Base-by-base conservation (phyloP, 2,113 vertebrate species). In the Onychostoma macrolepis region DNA sequence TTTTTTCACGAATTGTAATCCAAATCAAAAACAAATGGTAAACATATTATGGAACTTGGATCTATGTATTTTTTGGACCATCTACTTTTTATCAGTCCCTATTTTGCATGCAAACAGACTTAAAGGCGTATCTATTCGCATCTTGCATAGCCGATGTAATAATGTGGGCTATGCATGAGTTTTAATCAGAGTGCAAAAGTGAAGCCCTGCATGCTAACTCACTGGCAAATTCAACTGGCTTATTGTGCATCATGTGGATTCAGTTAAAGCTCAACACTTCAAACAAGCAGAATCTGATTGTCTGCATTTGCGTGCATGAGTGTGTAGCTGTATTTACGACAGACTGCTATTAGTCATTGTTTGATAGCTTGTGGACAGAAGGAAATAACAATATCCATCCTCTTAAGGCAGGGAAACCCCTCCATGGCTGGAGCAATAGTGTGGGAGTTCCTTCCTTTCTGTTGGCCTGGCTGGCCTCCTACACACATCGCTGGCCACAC, bases 341-440 rank as follows among this genome's bases (percentile, higher is more conserved):
- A 85, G 84, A 50, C 8, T 41, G 79, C n/a, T 43, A 45, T 43
- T 81, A 45, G 15, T 81, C 79, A 21, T 65, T 81, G 10, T 28
- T 58, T 81, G 24, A 81, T 9, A 65, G 38, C n/a, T 28, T 45
- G 15, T 21, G 58, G 56, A 43, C 79, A 26, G 38, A 26, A 24
- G 50, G 50, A 81, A 41, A 81, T 19, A 63, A 41, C 79, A 8
- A 28, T 41, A 63, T 28, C 24, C 24, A 26, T 43, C 79, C 79
- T 41, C 33, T 80, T 38, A 58, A n/a, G 43, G 74, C 83, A 15
- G 2, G 69, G 88, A 91, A 92, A 92, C 56, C 89, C 74, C 80
- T 91, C n/a, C 43, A 26, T 86, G 71, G 28, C 50, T 30, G n/a
- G 80, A 77, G 72, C 86, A 91, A 90, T 86, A 88, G 86, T 2